Percentiles rank a stretch among this genome's conserved stretches.
phyloP scores from a whole-genome alignment of 30 jellyfish, hydroid and myxozoan species.

The Aurelia sp. region DNA sequence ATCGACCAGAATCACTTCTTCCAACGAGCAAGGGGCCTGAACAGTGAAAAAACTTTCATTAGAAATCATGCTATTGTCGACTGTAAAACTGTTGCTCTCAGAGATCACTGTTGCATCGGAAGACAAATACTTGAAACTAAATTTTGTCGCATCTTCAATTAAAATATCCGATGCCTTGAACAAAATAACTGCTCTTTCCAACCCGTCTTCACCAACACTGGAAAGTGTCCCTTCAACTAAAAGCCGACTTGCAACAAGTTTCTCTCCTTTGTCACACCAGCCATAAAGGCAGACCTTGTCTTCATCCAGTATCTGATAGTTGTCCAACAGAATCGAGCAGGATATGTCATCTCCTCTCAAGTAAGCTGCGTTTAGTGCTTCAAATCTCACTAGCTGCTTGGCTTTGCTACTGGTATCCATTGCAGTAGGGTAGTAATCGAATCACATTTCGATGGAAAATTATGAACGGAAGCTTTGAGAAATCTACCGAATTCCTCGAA shows the following conservation, averaged over 20 bases:
- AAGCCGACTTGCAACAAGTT: not conserved
- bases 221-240: slow-evolving; percentile 20
- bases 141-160: not conserved
- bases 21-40: slow-evolving; percentile 25
- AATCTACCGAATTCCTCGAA: too few species aligned
- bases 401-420: slow-evolving; percentile 22
- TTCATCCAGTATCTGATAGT: slow-evolving; percentile 7
- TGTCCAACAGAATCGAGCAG: not conserved
- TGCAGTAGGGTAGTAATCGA: too few species aligned
- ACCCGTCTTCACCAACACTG: not conserved
- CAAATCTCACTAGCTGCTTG: slow-evolving; percentile 12
- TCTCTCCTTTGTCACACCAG: slow-evolving; percentile 5
- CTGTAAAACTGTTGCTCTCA: slow-evolving; percentile 34
- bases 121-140: slow-evolving; percentile 39
- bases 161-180: slow-evolving; percentile 20
- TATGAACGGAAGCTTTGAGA: too few species aligned
- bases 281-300: slow-evolving; percentile 44
- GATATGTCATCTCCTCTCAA: slow-evolving; percentile 11
- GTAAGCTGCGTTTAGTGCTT: not conserved
- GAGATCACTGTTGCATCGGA: slow-evolving; percentile 31
- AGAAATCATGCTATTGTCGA: not conserved
- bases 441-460: too few species aligned
- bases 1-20: slow-evolving; percentile 37
- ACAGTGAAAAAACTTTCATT: slow-evolving; percentile 11
- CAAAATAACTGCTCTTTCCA: not conserved